Evolutionary conservation across 2,797 vertebrate species (phyloP).

Genomic region (Ibycter americanus): DNA sequence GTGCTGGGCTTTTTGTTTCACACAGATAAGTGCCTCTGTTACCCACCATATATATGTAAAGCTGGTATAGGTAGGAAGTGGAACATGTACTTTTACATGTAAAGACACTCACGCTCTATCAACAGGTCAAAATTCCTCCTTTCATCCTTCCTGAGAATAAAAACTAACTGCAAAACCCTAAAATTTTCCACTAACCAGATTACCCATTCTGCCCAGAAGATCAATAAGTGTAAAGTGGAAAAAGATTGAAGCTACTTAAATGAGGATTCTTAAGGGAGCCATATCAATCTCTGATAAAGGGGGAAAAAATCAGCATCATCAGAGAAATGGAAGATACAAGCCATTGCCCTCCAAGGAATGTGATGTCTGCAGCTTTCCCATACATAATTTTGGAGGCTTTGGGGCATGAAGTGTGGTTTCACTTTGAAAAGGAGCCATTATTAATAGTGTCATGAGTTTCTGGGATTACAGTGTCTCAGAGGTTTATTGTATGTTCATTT

Average conservation of each 20-base stretch:
- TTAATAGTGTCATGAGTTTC: conserved; percentile 54
- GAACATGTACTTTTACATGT: not conserved
- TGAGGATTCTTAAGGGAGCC: conserved; percentile 48
- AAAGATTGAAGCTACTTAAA: conserved; percentile 51
- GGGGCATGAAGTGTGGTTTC: conserved; percentile 41
- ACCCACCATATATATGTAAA: not conserved
- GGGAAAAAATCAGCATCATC: not conserved
- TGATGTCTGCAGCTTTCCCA: conserved; percentile 40
- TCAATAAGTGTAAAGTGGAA: conserved; percentile 35
- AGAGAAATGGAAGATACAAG: conserved; percentile 42
- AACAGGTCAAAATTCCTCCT: not conserved
- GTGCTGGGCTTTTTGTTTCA: not conserved
- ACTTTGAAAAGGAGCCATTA: conserved; percentile 55
- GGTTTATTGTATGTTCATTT: conserved; percentile 59
- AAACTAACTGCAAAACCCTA: not conserved
- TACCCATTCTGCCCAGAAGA: conserved; percentile 5
- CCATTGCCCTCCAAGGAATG: conserved; percentile 48
- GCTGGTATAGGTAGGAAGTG: not conserved
- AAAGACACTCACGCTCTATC: not conserved
- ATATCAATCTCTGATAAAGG: conserved; percentile 32
- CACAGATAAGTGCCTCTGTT: not conserved
- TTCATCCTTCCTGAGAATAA: not conserved
- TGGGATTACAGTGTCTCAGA: conserved; percentile 60
- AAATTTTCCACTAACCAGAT: conserved; percentile 12
- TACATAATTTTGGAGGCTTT: conserved; percentile 53